Percentiles rank a stretch among this genome's conserved stretches.
Conservation (phyloP, 2,113 vertebrate genomes). For the Micronycteris hirsuta region DNA sequence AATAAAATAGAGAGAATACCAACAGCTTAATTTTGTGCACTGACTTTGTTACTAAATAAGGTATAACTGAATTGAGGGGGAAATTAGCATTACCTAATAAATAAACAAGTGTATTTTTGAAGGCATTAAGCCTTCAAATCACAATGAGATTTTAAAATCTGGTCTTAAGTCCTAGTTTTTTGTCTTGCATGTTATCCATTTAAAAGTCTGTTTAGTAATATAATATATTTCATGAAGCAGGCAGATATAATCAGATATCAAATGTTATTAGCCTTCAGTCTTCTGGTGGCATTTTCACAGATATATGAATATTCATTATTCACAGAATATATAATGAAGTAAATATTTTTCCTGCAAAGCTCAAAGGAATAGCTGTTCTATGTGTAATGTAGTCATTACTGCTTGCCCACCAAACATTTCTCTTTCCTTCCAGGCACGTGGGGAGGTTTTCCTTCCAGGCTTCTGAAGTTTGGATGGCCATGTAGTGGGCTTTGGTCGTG, state of each 20-base stretch:
- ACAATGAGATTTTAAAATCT: not conserved
- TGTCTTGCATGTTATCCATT: not conserved
- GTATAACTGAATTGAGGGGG: not conserved
- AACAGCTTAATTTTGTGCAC: not conserved
- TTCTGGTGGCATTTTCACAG: not conserved
- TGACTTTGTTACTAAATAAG: not conserved
- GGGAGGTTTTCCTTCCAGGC: not conserved
- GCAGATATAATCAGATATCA: not conserved
- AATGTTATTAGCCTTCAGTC: slow-evolving; percentile 30
- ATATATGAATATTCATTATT: slow-evolving; percentile 22
- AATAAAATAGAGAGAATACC: not conserved
- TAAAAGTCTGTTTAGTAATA: not conserved
- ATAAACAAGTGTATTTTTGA: not conserved
- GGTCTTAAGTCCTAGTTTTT: not conserved
- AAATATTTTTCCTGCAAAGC: not conserved
- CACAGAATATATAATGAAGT: not conserved
- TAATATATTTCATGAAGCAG: not conserved
- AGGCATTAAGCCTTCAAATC: not conserved
- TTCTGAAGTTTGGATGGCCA: not conserved
- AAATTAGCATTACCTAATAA: not conserved
- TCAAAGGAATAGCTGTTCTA: not conserved
- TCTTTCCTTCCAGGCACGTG: not conserved
- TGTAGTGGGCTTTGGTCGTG: not conserved
- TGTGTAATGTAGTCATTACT: not conserved
- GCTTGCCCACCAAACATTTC: not conserved